Evolutionary conservation across 53 echinoderm and acorn worm species (phyloP).

Genomic region (Stichopus horrens): DNA sequence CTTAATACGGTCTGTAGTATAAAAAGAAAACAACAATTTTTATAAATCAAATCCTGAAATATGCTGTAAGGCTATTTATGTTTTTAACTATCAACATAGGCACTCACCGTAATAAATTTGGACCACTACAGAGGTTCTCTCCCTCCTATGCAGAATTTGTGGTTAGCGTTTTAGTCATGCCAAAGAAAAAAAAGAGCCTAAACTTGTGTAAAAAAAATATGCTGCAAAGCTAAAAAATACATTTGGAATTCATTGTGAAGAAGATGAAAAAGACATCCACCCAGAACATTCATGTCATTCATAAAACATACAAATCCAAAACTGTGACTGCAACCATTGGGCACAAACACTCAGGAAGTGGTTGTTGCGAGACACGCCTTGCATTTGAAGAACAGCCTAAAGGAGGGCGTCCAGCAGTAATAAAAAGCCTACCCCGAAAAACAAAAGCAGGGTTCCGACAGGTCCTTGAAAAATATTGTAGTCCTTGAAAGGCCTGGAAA

Average conservation of each 20-base stretch:
- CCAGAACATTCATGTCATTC: conserved; percentile 12
- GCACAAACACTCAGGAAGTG: conserved; percentile 15
- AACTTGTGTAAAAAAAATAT: background rate
- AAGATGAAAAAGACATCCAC: conserved; percentile 25
- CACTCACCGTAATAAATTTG: background rate
- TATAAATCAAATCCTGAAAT: too few species aligned
- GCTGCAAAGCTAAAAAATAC: background rate
- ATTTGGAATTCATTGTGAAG: background rate
- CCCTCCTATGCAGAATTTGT: background rate
- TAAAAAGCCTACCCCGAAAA: background rate
- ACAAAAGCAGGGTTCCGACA: too few species aligned
- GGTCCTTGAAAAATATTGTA: too few species aligned
- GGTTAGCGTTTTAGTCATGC: background rate
- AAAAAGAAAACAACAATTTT: too few species aligned
- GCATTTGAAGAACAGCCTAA: conserved; percentile 6
- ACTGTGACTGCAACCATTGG: background rate
- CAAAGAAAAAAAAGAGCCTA: background rate
- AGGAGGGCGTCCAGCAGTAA: conserved; percentile 3
- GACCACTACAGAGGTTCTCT: background rate
- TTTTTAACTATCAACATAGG: background rate
- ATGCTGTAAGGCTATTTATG: too few species aligned
- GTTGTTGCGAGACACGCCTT: background rate
- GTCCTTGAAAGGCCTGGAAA: too few species aligned
- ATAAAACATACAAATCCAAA: background rate
- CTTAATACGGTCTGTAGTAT: too few species aligned